Percentiles rank a stretch among this genome's conserved stretches.
These are phyloP conservation scores for Patella pellucida DNA, from an alignment of 2,888 invertebrate species.

Conservation along the genomic window DNA sequence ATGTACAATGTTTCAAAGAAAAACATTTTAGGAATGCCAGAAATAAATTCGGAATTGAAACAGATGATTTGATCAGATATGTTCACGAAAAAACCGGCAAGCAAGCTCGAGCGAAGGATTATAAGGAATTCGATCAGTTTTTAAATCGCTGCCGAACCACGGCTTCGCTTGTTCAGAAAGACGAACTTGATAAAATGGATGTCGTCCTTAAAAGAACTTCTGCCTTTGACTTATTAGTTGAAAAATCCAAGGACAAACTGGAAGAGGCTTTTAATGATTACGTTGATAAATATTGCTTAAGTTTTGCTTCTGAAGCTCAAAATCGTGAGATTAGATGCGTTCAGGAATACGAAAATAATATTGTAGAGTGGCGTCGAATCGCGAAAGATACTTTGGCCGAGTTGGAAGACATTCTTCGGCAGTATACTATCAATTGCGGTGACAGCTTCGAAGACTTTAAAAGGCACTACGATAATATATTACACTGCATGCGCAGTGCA, in stretches of 20 bases:
- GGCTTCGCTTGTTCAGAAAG: constrained; percentile 13
- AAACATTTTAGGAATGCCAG: constrained; percentile 29
- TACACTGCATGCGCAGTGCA: constrained; percentile 52
- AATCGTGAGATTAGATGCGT: constrained; percentile 48
- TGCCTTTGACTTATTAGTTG: constrained; percentile 27
- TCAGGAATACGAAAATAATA: constrained; percentile 58
- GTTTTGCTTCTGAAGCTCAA: constrained; percentile 53
- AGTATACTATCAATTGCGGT: constrained; percentile 31
- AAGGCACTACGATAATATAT: constrained; percentile 46
- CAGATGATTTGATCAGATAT: constrained; percentile 30
- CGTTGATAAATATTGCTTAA: constrained; percentile 51
- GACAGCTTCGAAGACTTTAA: constrained; percentile 46
- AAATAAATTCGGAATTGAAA: constrained; percentile 24
- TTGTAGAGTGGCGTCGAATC: constrained; percentile 49
- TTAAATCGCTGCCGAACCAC: constrained; percentile 13
- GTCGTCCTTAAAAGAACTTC: constrained; percentile 12
- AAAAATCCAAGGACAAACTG: constrained; percentile 17
- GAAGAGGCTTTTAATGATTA: constrained; percentile 29
- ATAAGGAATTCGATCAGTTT: constrained; percentile 26
- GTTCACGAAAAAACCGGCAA: constrained; percentile 30
- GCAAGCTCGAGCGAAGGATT: constrained; percentile 25
- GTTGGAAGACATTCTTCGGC: constrained; percentile 37
- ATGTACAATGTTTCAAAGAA: constrained; percentile 41
- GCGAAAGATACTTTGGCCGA: constrained; percentile 37
- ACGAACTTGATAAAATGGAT: constrained; percentile 17